phyloP scores from a whole-genome alignment of 2,888 invertebrate species.

The Chloromyia formosa region DNA sequence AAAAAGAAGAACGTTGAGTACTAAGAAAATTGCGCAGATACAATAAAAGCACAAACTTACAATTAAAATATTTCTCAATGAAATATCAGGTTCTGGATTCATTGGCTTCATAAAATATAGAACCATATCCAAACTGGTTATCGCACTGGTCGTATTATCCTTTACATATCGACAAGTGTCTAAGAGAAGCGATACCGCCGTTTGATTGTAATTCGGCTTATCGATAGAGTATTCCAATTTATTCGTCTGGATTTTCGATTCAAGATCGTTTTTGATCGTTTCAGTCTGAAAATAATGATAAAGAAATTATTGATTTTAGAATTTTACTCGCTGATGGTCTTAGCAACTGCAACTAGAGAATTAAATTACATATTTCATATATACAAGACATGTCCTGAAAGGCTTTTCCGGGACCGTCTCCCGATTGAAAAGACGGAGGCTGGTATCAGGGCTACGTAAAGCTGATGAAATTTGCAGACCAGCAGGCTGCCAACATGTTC shows the following conservation, averaged over 20 bases:
- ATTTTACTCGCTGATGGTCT: no score
- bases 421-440: no score
- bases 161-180: conserved; percentile 74
- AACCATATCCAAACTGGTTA: conserved; percentile 64
- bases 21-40: no score
- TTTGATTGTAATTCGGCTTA: conserved; percentile 80
- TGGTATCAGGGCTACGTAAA: no score
- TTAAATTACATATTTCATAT: no score
- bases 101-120: conserved; percentile 62
- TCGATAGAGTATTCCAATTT: conserved; percentile 79
- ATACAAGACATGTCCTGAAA: no score
- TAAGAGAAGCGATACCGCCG: conserved; percentile 76
- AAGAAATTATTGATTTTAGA: conserved; percentile 16
- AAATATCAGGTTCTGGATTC: conserved; percentile 59
- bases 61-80: conserved; percentile 60
- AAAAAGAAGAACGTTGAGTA: no score
- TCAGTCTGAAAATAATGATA: conserved; percentile 69
- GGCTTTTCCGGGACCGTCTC: no score
- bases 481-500: no score
- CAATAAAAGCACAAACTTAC: conserved; percentile 55
- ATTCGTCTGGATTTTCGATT: conserved; percentile 74
- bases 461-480: no score
- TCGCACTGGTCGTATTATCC: conserved; percentile 78
- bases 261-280: conserved; percentile 78
- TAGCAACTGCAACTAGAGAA: no score